These are phyloP conservation scores for Hemitrygon akajei DNA, from an alignment of 2,797 vertebrate species.

Conservation along the genomic window DNA sequence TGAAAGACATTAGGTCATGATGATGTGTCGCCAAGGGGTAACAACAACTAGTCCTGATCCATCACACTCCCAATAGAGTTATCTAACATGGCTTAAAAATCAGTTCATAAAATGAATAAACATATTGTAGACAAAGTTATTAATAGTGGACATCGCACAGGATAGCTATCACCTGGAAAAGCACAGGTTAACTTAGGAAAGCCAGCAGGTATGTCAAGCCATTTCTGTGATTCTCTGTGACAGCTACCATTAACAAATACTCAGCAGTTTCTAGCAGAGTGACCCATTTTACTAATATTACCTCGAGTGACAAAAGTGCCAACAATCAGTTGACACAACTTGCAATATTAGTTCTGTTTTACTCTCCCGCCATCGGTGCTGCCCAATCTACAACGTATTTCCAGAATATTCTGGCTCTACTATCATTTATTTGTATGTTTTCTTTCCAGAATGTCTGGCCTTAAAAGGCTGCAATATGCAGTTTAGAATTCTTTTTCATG, in stretches of 20 bases:
- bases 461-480: not conserved
- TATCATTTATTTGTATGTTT: not conserved
- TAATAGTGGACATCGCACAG: not conserved
- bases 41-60: not conserved
- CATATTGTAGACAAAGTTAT: not conserved
- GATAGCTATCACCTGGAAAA: not conserved
- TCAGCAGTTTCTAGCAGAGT: too few species aligned
- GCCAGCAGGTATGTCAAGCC: not conserved
- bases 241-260: too few species aligned
- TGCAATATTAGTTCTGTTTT: too few species aligned
- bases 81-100: too few species aligned
- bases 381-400: too few species aligned
- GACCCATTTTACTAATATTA: too few species aligned
- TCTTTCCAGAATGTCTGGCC: not conserved
- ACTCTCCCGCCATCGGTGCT: too few species aligned
- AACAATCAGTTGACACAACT: too few species aligned
- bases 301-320: too few species aligned
- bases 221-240: too few species aligned
- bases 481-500: not conserved
- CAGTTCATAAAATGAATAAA: not conserved
- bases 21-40: not conserved
- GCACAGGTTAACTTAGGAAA: not conserved
- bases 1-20: not conserved
- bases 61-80: too few species aligned
- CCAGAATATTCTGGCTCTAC: too few species aligned